phyloP scores from a whole-genome alignment of 2,113 vertebrate species.

The Apistogramma diplotaenia region DNA sequence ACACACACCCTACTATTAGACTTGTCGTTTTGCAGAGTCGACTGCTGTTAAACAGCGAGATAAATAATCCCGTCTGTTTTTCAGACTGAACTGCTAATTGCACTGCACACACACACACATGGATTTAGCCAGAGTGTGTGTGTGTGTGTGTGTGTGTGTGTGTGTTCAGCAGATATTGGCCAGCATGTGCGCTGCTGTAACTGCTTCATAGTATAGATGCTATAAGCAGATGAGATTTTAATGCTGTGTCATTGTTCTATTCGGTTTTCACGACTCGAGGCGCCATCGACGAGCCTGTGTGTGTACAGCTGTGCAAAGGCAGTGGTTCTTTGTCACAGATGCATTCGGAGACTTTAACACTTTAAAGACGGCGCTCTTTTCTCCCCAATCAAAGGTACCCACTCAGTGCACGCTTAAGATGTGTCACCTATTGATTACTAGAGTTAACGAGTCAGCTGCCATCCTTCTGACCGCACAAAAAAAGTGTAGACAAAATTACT shows the following conservation, averaged over 20 bases:
- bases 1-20: not conserved
- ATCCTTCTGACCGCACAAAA: not conserved
- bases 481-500: not conserved
- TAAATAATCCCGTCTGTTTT: not conserved
- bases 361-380: not conserved
- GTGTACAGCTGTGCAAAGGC: not conserved
- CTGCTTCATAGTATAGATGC: not conserved
- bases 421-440: not conserved
- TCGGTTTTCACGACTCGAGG: not conserved
- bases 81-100: not conserved
- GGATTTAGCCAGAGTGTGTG: rapidly evolving
- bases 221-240: not conserved
- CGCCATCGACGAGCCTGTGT: rapidly evolving
- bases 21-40: not conserved
- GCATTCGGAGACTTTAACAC: rapidly evolving
- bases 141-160: rapidly evolving
- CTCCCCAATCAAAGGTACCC: not conserved
- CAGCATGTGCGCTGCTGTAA: not conserved
- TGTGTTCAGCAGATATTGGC: not conserved
- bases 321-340: not conserved
- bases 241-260: not conserved
- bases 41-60: not conserved
- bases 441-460: not conserved
- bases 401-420: not conserved
- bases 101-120: not conserved